phyloP scores from a whole-genome alignment of 2,797 vertebrate species.

The Notolepis coatsorum region DNA sequence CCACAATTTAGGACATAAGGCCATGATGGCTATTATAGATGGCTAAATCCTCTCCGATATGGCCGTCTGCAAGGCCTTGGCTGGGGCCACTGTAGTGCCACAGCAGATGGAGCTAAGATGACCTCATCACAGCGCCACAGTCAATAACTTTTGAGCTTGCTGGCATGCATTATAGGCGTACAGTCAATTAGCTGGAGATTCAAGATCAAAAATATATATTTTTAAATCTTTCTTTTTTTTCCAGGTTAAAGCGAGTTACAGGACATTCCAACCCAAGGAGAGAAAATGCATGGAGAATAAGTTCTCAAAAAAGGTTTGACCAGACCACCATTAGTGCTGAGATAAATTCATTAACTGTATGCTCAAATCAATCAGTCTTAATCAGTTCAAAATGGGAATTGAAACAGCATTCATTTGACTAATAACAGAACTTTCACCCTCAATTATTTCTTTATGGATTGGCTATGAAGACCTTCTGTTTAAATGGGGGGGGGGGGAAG shows the following conservation, averaged over 20 bases:
- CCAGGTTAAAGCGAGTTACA: conserved; percentile 91
- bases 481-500: too few relatives aligned
- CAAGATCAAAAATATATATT: too few relatives aligned
- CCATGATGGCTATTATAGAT: too few relatives aligned
- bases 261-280: conserved; percentile 90
- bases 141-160: too few relatives aligned
- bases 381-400: neutral
- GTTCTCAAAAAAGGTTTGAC: conserved; percentile 95
- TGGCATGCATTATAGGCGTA: neutral
- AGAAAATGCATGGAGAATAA: conserved; percentile 90
- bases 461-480: neutral
- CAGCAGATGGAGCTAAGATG: too few relatives aligned
- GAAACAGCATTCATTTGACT: neutral
- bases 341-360: neutral
- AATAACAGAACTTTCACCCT: neutral
- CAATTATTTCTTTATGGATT: conserved; percentile 5
- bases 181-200: too few relatives aligned
- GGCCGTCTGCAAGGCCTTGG: too few relatives aligned
- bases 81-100: too few relatives aligned
- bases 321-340: neutral
- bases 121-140: too few relatives aligned
- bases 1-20: too few relatives aligned
- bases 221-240: neutral
- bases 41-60: too few relatives aligned
- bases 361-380: neutral